Evolutionary conservation across 2,113 vertebrate genomes (phyloP).

Genomic region (Helogale parvula): DNA sequence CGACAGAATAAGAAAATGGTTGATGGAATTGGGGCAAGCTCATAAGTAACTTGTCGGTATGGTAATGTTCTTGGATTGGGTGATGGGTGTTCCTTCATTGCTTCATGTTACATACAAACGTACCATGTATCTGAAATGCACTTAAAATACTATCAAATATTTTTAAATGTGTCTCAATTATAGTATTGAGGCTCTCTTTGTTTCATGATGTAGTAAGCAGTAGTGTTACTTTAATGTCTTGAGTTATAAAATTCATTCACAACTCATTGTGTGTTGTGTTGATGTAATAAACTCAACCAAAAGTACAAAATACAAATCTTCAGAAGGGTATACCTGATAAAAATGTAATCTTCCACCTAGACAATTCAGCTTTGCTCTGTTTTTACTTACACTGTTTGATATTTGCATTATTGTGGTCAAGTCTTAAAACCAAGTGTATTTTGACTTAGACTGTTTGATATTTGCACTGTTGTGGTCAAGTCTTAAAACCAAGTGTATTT

Average conservation of each 20-base stretch:
- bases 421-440: not conserved
- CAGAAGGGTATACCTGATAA: not conserved
- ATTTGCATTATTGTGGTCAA: not conserved
- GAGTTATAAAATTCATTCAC: not conserved
- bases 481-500: not conserved
- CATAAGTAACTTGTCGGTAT: not conserved
- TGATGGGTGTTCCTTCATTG: not conserved
- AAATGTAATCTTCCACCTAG: not conserved
- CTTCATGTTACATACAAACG: not conserved
- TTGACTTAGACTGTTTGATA: not conserved
- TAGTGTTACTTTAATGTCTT: conserved; percentile 14
- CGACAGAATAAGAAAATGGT: not conserved
- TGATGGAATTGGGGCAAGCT: not conserved
- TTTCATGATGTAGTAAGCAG: not conserved
- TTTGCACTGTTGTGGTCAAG: not conserved
- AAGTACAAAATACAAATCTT: not conserved
- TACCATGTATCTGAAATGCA: not conserved
- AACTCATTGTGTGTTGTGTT: not conserved
- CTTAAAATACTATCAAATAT: conserved; percentile 12
- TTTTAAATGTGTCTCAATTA: not conserved
- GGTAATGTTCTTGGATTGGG: not conserved
- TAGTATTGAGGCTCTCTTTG: not conserved
- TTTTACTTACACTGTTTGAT: not conserved
- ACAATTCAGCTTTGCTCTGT: not conserved
- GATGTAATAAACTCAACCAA: not conserved